These are phyloP conservation scores for Molorchus minor DNA, from an alignment of 2,888 invertebrate genomes.

Conservation along the genomic window DNA sequence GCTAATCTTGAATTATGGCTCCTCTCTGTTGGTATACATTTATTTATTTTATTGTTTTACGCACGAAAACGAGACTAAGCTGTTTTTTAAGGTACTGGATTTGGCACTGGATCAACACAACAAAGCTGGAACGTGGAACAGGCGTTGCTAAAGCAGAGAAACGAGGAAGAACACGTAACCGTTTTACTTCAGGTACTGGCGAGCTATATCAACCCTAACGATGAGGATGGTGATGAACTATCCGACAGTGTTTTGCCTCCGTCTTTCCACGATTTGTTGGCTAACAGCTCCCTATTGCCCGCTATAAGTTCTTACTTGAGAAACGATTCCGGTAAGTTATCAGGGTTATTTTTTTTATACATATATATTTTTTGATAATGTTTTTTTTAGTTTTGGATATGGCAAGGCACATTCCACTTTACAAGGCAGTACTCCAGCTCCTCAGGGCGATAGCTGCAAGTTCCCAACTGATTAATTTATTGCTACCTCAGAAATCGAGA, in stretches of 20 bases:
- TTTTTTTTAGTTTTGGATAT: slow-evolving; percentile 82
- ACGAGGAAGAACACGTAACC: slow-evolving; percentile 94
- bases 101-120: slow-evolving; percentile 94
- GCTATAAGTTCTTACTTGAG: slow-evolving; percentile 90
- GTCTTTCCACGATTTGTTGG: slow-evolving; percentile 79
- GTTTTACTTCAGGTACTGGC: slow-evolving; percentile 77
- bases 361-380: neutral
- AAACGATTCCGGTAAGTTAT: slow-evolving; percentile 83
- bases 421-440: slow-evolving; percentile 84
- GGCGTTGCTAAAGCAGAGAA: slow-evolving; percentile 86
- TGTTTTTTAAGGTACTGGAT: slow-evolving; percentile 83
- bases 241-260: slow-evolving; percentile 67
- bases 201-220: slow-evolving; percentile 85
- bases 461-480: slow-evolving; percentile 67
- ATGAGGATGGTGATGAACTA: slow-evolving; percentile 62
- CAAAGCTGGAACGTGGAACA: slow-evolving; percentile 98
- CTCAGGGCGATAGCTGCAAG: slow-evolving; percentile 80
- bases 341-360: neutral
- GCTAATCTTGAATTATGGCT: too few relatives aligned
- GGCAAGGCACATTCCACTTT: slow-evolving; percentile 95
- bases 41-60: too few relatives aligned
- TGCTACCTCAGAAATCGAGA: slow-evolving; percentile 67
- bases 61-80: too few relatives aligned
- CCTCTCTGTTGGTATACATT: too few relatives aligned
- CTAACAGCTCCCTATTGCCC: slow-evolving; percentile 85